Base-by-base conservation (phyloP, 64 coral and sea anemone genomes). In the Pocillopora verrucosa region DNA sequence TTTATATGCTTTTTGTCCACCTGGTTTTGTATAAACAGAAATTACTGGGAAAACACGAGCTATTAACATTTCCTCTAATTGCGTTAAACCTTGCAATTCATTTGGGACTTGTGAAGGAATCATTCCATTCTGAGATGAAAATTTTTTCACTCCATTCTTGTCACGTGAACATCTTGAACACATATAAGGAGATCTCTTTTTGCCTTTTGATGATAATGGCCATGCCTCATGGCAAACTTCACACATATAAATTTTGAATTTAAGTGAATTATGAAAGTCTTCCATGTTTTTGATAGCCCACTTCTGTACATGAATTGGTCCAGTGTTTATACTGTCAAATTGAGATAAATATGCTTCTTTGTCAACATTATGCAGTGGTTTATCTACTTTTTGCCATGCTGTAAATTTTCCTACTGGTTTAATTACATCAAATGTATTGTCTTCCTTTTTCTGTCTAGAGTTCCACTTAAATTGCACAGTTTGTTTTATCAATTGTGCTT, bases 61-160 rank as follows among this genome's bases (percentile, higher is more conserved):
- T 68, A 92, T 92, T 20, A 86, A n/a, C 81, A 92, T 92, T 69
- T 92, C 83, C 59, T 92, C 90, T 79, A 87, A 35, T 92, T 92
- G 90, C 2, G 90, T 92, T 11, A 92, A 51, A 22, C 64, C 76
- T 87, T 92, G 83, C 20, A 87, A 87, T 87, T 87, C 82, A 14
- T 65, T 79, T 72, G 75, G 90, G 11, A 92, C 90, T 57, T 16
- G 9, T 26, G 90, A 86, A 24, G 90, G 90, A 58, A 78, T 79
- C 90, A 87, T 87, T 9, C 61, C 68, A 58, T 92, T 92, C 69
- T 92, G 61, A 90, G 22, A 16, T n/a, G 90, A 92, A 79, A 92
- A 86, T 14, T 78, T 87, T 78, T 87, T 87, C 5, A 87, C 60
- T 59, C 12, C 77, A 13, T 79, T 75, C 20, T 93, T 93, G 59